phyloP scores from a whole-genome alignment of 2,113 vertebrate genomes.

The Poeciliopsis retropinna region DNA sequence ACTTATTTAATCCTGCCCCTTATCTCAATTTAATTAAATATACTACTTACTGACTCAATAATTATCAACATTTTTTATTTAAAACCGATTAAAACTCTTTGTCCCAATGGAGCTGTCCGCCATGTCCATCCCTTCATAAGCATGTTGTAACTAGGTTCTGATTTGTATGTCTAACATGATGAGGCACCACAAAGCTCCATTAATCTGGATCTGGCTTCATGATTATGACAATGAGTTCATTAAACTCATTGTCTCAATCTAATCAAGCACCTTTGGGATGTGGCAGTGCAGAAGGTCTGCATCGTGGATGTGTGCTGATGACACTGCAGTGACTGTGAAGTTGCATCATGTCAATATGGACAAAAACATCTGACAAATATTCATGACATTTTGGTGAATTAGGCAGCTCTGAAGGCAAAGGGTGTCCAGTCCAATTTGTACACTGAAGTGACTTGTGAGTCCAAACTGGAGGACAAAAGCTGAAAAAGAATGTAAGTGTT shows the following conservation, averaged over 20 bases:
- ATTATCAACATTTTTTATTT: too few species aligned
- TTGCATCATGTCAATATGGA: too few species aligned
- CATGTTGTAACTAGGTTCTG: neutral
- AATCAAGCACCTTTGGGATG: neutral
- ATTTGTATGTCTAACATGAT: neutral
- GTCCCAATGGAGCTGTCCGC: neutral
- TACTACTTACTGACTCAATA: too few species aligned
- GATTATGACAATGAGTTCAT: neutral
- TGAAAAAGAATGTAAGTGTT: constrained; percentile 60
- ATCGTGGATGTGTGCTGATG: too few species aligned
- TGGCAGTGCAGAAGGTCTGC: too few species aligned
- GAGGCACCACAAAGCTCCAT: neutral
- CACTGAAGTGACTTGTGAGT: neutral
- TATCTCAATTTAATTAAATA: too few species aligned
- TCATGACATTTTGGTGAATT: neutral
- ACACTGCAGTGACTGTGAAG: too few species aligned
- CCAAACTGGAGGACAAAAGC: constrained; percentile 46
- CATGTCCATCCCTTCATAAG: neutral
- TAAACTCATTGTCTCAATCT: neutral
- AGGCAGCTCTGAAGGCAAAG: neutral
- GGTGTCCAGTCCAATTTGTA: neutral
- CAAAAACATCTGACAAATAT: neutral
- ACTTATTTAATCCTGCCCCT: too few species aligned
- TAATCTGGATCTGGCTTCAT: neutral
- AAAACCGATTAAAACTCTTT: too few species aligned